These are phyloP conservation scores for Plectrocnemia conspersa DNA, from an alignment of 1,140 invertebrate species.

Conservation along the genomic window DNA sequence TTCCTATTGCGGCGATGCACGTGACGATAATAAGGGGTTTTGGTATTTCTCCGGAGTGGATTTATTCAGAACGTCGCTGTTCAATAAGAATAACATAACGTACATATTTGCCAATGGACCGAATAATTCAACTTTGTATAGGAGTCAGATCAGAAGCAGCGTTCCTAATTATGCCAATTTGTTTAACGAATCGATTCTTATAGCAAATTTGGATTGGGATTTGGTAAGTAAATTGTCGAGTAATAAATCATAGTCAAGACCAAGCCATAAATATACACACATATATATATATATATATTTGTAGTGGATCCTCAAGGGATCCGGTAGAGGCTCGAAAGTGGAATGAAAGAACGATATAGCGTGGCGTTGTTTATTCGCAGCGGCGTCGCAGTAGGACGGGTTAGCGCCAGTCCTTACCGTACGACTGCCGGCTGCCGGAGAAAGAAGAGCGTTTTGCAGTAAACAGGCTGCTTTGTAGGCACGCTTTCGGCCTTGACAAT, in stretches of 20 bases:
- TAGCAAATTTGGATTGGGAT: constrained; percentile 47
- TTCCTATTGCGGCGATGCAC: constrained; percentile 18
- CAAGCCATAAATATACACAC: background rate
- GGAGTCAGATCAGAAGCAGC: constrained; percentile 27
- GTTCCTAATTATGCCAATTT: constrained; percentile 24
- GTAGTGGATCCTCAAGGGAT: too few relatives aligned
- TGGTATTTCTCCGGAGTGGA: constrained; percentile 37
- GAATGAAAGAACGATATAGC: too few relatives aligned
- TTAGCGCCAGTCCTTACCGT: too few relatives aligned
- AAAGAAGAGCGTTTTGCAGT: too few relatives aligned
- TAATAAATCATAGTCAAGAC: background rate
- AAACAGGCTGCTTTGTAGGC: too few relatives aligned
- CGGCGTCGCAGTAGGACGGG: too few relatives aligned
- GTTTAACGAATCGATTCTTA: constrained; percentile 43
- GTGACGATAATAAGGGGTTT: constrained; percentile 21
- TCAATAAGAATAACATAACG: constrained; percentile 38
- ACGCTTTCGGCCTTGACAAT: too few relatives aligned
- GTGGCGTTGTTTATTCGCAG: too few relatives aligned
- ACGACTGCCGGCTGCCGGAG: too few relatives aligned
- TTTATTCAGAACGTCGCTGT: constrained; percentile 40
- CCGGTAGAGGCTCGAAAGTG: too few relatives aligned
- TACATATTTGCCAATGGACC: constrained; percentile 46
- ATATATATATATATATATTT: constrained; percentile 1
- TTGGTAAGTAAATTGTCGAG: constrained; percentile 40
- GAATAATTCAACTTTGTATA: constrained; percentile 21